phyloP scores from a whole-genome alignment of 2,888 invertebrate genomes.

The Beris morrisii region DNA sequence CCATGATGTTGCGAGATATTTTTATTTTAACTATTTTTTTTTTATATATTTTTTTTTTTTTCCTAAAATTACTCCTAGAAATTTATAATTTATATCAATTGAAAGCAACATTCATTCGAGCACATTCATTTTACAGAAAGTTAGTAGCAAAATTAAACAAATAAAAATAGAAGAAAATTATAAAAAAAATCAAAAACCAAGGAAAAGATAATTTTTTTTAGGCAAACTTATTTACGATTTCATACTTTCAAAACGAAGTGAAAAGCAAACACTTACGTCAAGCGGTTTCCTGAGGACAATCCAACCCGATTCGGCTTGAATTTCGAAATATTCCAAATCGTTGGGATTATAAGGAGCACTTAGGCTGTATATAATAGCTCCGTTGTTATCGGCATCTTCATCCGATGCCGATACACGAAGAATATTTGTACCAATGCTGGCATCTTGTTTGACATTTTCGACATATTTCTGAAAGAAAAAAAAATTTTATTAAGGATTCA shows the following conservation, averaged over 20 bases:
- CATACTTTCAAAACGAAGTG: conserved; percentile 37
- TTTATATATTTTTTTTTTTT: conserved; percentile 14
- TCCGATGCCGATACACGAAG: conserved; percentile 93
- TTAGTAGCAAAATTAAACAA: not conserved
- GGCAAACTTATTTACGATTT: conserved; percentile 8
- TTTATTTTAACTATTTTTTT: not conserved
- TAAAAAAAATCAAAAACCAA: conserved; percentile 9
- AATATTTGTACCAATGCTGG: conserved; percentile 92
- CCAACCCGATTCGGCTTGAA: conserved; percentile 97
- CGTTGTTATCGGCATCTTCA: conserved; percentile 96
- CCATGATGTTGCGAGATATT: conserved; percentile 37
- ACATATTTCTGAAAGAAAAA: conserved; percentile 82
- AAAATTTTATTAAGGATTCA: not conserved
- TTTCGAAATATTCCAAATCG: conserved; percentile 93
- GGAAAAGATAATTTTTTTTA: conserved; percentile 10
- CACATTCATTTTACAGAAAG: conserved; percentile 1
- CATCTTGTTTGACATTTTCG: conserved; percentile 95
- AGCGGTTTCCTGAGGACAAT: conserved; percentile 92
- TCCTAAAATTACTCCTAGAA: conserved; percentile 19
- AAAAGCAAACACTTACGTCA: conserved; percentile 79
- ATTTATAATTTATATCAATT: not conserved
- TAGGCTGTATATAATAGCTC: conserved; percentile 88
- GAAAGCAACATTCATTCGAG: conserved; percentile 32
- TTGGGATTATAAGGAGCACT: conserved; percentile 86
- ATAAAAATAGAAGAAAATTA: too few species aligned